Percentiles rank a stretch among this genome's conserved stretches.
These are phyloP conservation scores for Drosophila athabasca DNA, from an alignment of 1,140 invertebrate species.

Conservation along the genomic window DNA sequence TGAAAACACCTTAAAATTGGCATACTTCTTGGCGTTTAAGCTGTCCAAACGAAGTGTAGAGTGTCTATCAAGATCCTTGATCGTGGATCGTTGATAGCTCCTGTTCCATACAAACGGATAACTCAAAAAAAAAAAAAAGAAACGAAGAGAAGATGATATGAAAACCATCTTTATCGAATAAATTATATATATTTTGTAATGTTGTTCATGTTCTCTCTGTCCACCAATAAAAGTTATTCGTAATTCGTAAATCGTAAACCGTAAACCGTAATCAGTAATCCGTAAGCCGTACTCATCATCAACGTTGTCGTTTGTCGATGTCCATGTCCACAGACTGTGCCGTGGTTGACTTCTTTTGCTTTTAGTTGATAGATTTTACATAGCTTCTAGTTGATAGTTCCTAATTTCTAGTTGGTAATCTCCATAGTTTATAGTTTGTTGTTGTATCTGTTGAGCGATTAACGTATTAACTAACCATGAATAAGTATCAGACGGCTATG, in stretches of 20 bases:
- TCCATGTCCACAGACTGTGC: constrained; percentile 62
- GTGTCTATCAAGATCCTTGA: too few species aligned
- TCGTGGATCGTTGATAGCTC: too few species aligned
- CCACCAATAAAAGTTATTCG: constrained; percentile 65
- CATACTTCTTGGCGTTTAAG: constrained; percentile 65
- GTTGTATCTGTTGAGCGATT: constrained; percentile 60
- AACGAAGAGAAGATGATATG: constrained; percentile 8
- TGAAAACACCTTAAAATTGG: constrained; percentile 74
- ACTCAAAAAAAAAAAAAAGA: constrained; percentile 4
- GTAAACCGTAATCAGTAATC: constrained; percentile 53
- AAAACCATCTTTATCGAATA: constrained; percentile 43
- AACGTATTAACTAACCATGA: constrained; percentile 46
- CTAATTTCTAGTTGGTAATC: constrained; percentile 53
- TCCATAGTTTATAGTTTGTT: constrained; percentile 59
- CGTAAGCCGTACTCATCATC: constrained; percentile 64
- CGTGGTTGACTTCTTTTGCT: constrained; percentile 50
- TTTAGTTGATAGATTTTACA: constrained; percentile 49
- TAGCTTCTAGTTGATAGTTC: constrained; percentile 58
- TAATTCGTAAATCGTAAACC: constrained; percentile 44
- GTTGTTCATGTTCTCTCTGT: constrained; percentile 66
- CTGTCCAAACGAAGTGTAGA: constrained; percentile 46
- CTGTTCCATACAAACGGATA: not conserved
- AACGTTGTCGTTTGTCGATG: constrained; percentile 74
- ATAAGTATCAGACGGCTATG: constrained; percentile 43
- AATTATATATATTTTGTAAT: constrained; percentile 67